These are phyloP conservation scores for Mya arenaria DNA, from an alignment of 1,140 invertebrate species.

Conservation along the genomic window DNA sequence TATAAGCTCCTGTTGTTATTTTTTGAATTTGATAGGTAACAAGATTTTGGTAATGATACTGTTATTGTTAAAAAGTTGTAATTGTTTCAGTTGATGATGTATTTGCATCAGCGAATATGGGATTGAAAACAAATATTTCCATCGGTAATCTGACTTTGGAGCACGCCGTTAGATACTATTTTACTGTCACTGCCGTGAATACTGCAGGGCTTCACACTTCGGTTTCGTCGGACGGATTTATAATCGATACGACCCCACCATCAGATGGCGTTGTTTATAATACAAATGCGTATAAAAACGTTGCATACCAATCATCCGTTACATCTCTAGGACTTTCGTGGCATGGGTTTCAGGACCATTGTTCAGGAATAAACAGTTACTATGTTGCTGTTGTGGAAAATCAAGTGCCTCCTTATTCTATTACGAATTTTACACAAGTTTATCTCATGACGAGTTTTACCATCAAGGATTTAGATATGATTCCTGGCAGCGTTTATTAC, in stretches of 20 bases:
- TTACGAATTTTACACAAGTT: constrained; percentile 17
- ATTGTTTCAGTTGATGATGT: constrained; percentile 52
- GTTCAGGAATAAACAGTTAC: constrained; percentile 50
- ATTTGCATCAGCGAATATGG: constrained; percentile 13
- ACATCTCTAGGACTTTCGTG: constrained; percentile 54
- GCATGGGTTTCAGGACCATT: constrained; percentile 61
- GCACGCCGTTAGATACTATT: constrained; percentile 56
- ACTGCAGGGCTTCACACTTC: constrained; percentile 48
- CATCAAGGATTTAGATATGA: constrained; percentile 32
- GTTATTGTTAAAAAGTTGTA: neutral
- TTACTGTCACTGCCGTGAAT: constrained; percentile 58
- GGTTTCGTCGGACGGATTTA: constrained; percentile 57
- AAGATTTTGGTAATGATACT: neutral
- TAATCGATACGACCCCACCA: constrained; percentile 55
- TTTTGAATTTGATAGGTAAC: neutral
- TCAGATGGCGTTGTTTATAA: constrained; percentile 58
- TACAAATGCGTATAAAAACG: constrained; percentile 27
- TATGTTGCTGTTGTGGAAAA: constrained; percentile 40
- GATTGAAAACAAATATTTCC: constrained; percentile 22
- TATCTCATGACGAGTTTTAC: constrained; percentile 15
- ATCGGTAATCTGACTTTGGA: constrained; percentile 17
- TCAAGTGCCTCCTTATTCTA: neutral
- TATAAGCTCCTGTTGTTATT: neutral
- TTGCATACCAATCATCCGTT: constrained; percentile 34
- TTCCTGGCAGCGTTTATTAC: constrained; percentile 41